phyloP scores from a whole-genome alignment of 2,113 vertebrate species.

The Emydura subglobosa region DNA sequence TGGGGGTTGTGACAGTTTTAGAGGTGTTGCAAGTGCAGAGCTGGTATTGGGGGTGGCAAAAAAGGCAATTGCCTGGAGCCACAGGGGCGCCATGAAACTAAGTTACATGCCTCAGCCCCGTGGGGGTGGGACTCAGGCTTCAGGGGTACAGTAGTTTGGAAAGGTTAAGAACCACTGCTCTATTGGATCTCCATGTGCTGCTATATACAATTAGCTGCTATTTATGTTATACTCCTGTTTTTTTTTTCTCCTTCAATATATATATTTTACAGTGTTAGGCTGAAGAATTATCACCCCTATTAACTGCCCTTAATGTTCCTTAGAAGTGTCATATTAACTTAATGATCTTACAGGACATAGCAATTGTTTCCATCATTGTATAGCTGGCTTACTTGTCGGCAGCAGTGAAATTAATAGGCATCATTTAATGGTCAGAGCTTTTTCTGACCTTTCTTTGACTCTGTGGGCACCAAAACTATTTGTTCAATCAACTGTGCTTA shows the following conservation, averaged over 20 bases:
- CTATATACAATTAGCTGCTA: not conserved
- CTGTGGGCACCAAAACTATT: constrained; percentile 23
- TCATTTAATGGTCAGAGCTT: constrained; percentile 52
- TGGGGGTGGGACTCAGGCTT: too few species aligned
- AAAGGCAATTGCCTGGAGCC: too few species aligned
- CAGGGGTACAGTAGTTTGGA: too few species aligned
- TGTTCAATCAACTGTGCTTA: constrained; percentile 24
- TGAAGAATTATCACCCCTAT: not conserved
- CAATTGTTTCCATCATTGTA: constrained; percentile 33
- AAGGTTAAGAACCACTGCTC: too few species aligned
- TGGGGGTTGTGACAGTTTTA: too few species aligned
- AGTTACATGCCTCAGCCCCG: too few species aligned
- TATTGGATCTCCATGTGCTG: not conserved
- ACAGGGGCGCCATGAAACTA: too few species aligned
- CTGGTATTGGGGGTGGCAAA: too few species aligned
- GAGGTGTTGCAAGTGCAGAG: too few species aligned
- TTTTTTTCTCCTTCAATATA: not conserved
- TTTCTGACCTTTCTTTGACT: constrained; percentile 44
- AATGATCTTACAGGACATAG: constrained; percentile 13
- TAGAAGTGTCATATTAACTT: not conserved
- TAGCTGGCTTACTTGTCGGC: constrained; percentile 11
- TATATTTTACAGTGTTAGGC: not conserved
- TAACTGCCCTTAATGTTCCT: not conserved
- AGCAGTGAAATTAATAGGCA: constrained; percentile 45
- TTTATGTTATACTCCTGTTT: not conserved